phyloP scores from a whole-genome alignment of 2,888 invertebrate genomes.

The Protonemura montana region DNA sequence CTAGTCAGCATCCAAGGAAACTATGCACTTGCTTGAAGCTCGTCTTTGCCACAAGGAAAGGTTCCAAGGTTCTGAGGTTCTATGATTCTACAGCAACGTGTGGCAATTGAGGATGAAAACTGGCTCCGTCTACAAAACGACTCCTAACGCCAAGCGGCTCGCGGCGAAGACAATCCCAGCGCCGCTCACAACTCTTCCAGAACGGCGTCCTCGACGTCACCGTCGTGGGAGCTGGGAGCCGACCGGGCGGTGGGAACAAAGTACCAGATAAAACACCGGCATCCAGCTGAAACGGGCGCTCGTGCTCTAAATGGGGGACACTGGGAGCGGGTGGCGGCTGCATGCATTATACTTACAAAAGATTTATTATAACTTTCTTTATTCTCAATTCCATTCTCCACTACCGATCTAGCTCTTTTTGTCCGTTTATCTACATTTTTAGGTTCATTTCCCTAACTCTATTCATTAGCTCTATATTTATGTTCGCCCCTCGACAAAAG shows the following conservation, averaged over 20 bases:
- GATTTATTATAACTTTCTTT: constrained; percentile 51
- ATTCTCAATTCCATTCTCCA: constrained; percentile 51
- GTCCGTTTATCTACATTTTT: constrained; percentile 50
- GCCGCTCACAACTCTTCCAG: not conserved
- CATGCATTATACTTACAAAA: constrained; percentile 20
- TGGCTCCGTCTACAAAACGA: not conserved
- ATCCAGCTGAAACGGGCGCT: constrained; percentile 16
- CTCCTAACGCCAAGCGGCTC: not conserved
- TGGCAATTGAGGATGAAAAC: not conserved
- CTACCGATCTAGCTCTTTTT: constrained; percentile 51
- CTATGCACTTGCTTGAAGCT: no score
- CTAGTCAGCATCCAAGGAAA: no score
- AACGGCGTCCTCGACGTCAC: not conserved
- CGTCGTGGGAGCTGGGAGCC: not conserved
- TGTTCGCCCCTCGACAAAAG: constrained; percentile 31
- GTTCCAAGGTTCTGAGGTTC: no score
- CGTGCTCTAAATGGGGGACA: not conserved
- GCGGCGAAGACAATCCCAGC: not conserved
- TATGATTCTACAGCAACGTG: no score
- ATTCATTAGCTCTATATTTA: constrained; percentile 41
- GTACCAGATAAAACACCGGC: not conserved
- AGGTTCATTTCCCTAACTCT: constrained; percentile 49
- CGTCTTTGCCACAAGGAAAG: no score
- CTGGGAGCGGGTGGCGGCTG: not conserved
- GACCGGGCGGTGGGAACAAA: not conserved